Conservation (phyloP, 2,797 vertebrate genomes). For the Sebastes hubbsi region DNA sequence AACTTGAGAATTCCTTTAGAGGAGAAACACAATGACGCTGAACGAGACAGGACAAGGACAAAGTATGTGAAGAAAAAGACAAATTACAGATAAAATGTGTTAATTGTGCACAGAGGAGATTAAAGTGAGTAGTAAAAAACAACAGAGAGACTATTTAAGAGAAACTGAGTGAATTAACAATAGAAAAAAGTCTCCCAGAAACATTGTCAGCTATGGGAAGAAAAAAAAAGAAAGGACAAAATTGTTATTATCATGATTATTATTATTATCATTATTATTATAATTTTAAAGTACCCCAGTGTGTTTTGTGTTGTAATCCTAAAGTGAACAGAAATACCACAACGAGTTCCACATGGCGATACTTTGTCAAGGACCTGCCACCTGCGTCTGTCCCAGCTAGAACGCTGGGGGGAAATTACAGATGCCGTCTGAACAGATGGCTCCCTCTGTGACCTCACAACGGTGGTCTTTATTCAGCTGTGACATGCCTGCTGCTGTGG, state of each 20-base stretch:
- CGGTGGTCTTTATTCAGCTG: constrained; percentile 18
- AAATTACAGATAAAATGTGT: constrained; percentile 40
- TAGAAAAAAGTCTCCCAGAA: not conserved
- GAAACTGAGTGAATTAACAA: not conserved
- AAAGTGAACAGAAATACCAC: not conserved
- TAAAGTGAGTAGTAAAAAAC: not conserved
- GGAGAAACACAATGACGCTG: constrained; percentile 25
- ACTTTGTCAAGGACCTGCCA: constrained; percentile 7
- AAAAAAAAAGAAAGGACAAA: not conserved
- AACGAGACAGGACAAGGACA: constrained; percentile 27
- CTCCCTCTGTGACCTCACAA: constrained; percentile 21
- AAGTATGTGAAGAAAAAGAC: constrained; percentile 27
- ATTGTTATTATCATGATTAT: not conserved
- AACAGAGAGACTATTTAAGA: not conserved
- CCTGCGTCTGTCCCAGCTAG: not conserved
- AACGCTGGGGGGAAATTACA: not conserved
- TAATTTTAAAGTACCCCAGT: not conserved
- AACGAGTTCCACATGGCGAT: not conserved
- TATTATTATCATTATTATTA: not conserved
- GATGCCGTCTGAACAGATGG: constrained; percentile 11
- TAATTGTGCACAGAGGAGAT: constrained; percentile 27
- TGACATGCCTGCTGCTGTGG: constrained; percentile 13
- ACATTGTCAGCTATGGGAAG: not conserved
- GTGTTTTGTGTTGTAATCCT: not conserved
- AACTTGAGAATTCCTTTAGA: constrained; percentile 49